These are phyloP conservation scores for Polymixis lichenea DNA, from an alignment of 2,888 invertebrate species.

Conservation along the genomic window DNA sequence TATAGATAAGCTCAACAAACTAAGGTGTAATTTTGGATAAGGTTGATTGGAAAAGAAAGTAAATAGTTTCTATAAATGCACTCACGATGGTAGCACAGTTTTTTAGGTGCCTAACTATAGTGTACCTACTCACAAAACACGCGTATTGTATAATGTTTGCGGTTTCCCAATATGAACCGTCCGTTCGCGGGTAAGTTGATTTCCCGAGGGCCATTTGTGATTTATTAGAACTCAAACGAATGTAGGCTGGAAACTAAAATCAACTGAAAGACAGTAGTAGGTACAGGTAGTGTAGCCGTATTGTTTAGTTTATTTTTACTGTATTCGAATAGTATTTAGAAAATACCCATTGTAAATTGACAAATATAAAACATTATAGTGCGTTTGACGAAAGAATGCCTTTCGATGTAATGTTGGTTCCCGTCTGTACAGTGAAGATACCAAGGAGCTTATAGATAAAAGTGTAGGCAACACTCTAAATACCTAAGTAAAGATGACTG, in stretches of 20 bases:
- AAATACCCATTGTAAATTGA: too few relatives aligned
- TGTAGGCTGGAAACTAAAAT: constrained; percentile 38
- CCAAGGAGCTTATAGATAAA: too few relatives aligned
- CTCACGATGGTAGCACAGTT: background rate
- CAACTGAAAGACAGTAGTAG: constrained; percentile 17
- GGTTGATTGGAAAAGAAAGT: background rate
- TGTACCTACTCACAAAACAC: background rate
- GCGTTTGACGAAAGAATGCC: too few relatives aligned
- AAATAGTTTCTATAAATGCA: too few relatives aligned
- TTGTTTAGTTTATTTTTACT: background rate
- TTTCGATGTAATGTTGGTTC: too few relatives aligned
- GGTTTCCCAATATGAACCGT: constrained; percentile 43
- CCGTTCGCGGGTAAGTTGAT: constrained; percentile 58
- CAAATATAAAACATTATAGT: background rate
- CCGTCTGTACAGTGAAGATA: too few relatives aligned
- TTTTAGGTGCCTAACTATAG: background rate
- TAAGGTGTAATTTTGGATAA: background rate
- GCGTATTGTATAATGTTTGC: constrained; percentile 33
- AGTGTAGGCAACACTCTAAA: too few relatives aligned
- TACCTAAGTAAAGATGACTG: too few relatives aligned
- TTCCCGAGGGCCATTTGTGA: constrained; percentile 64
- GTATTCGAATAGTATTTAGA: background rate
- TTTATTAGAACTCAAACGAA: constrained; percentile 59
- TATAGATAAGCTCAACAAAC: background rate
- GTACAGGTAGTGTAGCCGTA: constrained; percentile 4